These are phyloP conservation scores for Speoplatyrhinus poulsoni DNA, from an alignment of 2,113 vertebrate species.

Conservation along the genomic window DNA sequence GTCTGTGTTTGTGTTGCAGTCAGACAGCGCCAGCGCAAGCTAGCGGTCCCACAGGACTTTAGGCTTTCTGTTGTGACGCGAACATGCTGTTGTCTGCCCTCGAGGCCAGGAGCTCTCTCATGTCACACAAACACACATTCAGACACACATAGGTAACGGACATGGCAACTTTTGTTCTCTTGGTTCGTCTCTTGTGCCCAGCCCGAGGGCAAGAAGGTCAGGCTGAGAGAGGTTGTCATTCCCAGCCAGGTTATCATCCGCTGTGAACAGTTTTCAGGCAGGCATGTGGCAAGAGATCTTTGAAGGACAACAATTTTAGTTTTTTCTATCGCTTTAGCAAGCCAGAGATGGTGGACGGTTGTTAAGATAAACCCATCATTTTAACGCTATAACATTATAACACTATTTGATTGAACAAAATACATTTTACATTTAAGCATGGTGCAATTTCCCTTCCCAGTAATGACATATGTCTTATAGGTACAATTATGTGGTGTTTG, in stretches of 20 bases:
- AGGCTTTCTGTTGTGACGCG: slow-evolving; percentile 43
- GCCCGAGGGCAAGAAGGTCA: slow-evolving; percentile 47
- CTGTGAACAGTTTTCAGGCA: slow-evolving; percentile 58
- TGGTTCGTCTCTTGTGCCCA: slow-evolving; percentile 21
- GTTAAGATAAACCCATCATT: no score
- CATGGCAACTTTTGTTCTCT: not conserved
- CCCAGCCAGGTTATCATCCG: slow-evolving; percentile 23
- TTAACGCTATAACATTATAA: no score
- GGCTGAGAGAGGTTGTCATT: slow-evolving; percentile 49
- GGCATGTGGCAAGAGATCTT: slow-evolving; percentile 40
- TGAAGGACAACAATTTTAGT: slow-evolving; percentile 31
- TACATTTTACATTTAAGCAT: no score
- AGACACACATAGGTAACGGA: not conserved
- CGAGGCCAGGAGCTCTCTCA: slow-evolving; percentile 39
- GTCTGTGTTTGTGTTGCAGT: not conserved
- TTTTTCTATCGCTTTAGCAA: not conserved
- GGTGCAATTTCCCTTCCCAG: no score
- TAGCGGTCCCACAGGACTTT: not conserved
- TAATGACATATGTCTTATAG: no score
- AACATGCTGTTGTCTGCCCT: slow-evolving; percentile 45
- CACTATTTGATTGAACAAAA: no score
- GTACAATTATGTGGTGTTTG: no score
- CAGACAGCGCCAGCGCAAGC: not conserved
- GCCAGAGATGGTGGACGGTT: no score
- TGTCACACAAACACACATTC: slow-evolving; percentile 23